Evolutionary conservation across 2,797 vertebrate genomes (phyloP).

Genomic region (Lutjanus campechanus): DNA sequence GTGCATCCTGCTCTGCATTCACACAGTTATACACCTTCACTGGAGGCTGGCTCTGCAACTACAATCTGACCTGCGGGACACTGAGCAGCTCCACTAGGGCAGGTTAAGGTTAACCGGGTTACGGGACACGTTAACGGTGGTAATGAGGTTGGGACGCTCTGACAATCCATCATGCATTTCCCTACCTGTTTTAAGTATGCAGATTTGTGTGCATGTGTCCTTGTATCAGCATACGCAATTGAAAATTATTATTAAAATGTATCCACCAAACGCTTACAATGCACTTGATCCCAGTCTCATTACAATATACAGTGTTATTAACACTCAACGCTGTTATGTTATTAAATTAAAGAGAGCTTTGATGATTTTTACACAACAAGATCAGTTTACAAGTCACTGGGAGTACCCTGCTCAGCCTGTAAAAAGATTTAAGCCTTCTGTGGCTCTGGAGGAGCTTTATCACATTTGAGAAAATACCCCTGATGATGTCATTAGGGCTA

Average conservation of each 20-base stretch:
- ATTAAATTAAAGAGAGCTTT: background rate
- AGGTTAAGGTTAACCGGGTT: conserved; percentile 14
- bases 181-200: background rate
- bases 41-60: background rate
- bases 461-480: background rate
- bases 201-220: background rate
- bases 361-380: background rate
- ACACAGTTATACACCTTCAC: background rate
- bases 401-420: background rate
- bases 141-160: conserved; percentile 1
- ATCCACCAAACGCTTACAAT: background rate
- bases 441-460: conserved; percentile 3
- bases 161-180: background rate
- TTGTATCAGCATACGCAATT: background rate
- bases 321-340: background rate
- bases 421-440: background rate
- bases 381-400: background rate
- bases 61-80: background rate
- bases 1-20: background rate
- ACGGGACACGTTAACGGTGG: background rate
- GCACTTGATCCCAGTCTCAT: background rate
- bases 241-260: conserved; percentile 1
- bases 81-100: background rate
- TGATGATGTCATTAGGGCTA: background rate
- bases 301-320: background rate